These are phyloP conservation scores for Rhagophthalmus giganteus DNA, from an alignment of 2,888 invertebrate species.

Conservation along the genomic window DNA sequence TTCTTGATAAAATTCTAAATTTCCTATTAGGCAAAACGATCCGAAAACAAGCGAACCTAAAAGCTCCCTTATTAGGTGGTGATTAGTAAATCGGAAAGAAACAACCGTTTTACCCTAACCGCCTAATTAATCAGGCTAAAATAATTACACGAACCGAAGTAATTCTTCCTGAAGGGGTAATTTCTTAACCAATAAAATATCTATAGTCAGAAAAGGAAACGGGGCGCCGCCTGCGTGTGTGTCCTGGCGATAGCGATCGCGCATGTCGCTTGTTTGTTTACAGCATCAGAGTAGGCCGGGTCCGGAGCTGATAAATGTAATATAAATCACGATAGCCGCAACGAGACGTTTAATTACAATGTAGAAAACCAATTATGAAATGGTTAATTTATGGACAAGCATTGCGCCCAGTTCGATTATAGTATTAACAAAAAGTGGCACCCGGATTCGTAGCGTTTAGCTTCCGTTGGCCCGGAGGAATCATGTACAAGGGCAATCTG, in stretches of 20 bases:
- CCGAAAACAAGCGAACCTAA: no score
- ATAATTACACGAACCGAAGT: background rate
- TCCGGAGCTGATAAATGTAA: conserved; percentile 46
- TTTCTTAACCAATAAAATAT: conserved; percentile 8
- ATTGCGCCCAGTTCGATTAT: conserved; percentile 34
- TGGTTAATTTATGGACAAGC: conserved; percentile 50
- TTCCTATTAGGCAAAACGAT: no score
- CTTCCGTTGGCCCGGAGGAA: conserved; percentile 39
- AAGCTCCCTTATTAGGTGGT: no score
- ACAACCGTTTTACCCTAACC: no score
- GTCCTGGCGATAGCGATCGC: conserved; percentile 47
- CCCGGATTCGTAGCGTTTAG: conserved; percentile 39
- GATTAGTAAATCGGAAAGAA: no score
- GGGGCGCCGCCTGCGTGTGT: conserved; percentile 33
- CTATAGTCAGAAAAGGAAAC: conserved; percentile 8
- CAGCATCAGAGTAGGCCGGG: conserved; percentile 45
- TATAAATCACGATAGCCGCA: conserved; percentile 48
- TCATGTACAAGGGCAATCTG: conserved; percentile 26
- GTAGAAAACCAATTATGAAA: conserved; percentile 55
- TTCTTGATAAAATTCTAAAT: no score
- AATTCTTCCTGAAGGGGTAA: conserved; percentile 6
- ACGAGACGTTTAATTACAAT: conserved; percentile 52
- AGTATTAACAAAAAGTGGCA: conserved; percentile 32
- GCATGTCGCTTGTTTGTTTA: conserved; percentile 50
- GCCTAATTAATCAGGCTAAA: background rate